Evolutionary conservation across 2,888 invertebrate genomes (phyloP).

Genomic region (Erebia ligea): DNA sequence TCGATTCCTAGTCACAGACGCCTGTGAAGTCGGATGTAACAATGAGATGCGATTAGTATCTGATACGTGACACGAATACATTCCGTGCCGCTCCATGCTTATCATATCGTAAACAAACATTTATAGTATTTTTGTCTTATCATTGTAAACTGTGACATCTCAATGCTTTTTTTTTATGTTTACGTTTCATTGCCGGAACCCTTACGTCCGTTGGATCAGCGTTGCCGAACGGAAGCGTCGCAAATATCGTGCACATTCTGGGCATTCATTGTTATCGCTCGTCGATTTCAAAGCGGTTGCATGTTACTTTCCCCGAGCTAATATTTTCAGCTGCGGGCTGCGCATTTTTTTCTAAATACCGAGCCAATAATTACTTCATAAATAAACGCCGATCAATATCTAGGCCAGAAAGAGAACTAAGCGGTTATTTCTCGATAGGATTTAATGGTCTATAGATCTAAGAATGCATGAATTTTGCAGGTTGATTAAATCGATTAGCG

Average conservation of each 20-base stretch:
- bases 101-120: conserved; percentile 55
- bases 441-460: not conserved
- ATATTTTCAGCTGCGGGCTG: conserved; percentile 45
- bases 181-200: conserved; percentile 28
- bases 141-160: not conserved
- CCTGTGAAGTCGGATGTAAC: conserved; percentile 49
- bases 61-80: conserved; percentile 50
- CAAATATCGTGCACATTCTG: conserved; percentile 54
- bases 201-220: conserved; percentile 35
- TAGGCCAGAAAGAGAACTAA: conserved; percentile 32
- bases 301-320: conserved; percentile 55
- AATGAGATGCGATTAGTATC: conserved; percentile 33
- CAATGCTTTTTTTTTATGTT: not conserved
- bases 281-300: conserved; percentile 38
- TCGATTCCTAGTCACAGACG: conserved; percentile 19
- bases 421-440: not conserved
- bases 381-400: conserved; percentile 42
- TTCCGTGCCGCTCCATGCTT: conserved; percentile 58
- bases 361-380: conserved; percentile 36
- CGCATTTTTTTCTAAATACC: conserved; percentile 43
- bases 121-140: conserved; percentile 20
- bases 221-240: conserved; percentile 52
- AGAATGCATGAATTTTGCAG: conserved; percentile 33
- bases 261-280: conserved; percentile 43
- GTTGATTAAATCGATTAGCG: not conserved